These are phyloP conservation scores for Pelosia muscerda DNA, from an alignment of 2,888 invertebrate genomes.

Conservation along the genomic window DNA sequence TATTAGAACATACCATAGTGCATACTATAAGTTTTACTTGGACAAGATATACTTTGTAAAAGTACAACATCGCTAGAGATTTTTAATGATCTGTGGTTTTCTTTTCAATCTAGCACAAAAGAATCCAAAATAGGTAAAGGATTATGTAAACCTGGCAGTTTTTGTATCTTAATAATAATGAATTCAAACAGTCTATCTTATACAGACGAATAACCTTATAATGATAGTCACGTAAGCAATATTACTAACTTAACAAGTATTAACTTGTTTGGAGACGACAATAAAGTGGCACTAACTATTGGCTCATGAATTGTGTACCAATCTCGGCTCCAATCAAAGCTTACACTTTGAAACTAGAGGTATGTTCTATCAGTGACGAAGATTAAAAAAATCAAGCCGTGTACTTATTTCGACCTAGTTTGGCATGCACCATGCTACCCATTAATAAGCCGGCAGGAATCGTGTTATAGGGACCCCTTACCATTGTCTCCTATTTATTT, in stretches of 20 bases:
- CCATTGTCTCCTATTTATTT: too few relatives aligned
- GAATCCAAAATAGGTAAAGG: slow-evolving; percentile 1
- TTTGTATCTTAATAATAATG: background rate
- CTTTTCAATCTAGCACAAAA: slow-evolving; percentile 19
- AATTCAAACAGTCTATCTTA: background rate
- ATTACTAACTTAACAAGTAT: background rate
- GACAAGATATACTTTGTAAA: slow-evolving; percentile 39
- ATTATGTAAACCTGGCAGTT: background rate
- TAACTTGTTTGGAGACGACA: background rate
- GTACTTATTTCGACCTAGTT: too few relatives aligned
- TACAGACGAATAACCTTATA: background rate
- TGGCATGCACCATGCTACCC: too few relatives aligned
- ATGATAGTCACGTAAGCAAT: background rate
- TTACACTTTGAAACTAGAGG: too few relatives aligned
- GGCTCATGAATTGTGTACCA: too few relatives aligned
- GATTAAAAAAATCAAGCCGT: too few relatives aligned
- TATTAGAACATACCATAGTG: slow-evolving; percentile 46
- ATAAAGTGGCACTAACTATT: too few relatives aligned
- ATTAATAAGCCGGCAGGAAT: too few relatives aligned
- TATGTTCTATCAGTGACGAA: too few relatives aligned
- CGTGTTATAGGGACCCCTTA: too few relatives aligned
- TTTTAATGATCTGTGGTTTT: slow-evolving; percentile 12
- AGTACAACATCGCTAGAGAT: background rate
- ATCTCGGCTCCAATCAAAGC: too few relatives aligned
- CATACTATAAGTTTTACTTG: slow-evolving; percentile 38